phyloP scores from a whole-genome alignment of 1,140 invertebrate genomes.

The Drosophila ohnishii region DNA sequence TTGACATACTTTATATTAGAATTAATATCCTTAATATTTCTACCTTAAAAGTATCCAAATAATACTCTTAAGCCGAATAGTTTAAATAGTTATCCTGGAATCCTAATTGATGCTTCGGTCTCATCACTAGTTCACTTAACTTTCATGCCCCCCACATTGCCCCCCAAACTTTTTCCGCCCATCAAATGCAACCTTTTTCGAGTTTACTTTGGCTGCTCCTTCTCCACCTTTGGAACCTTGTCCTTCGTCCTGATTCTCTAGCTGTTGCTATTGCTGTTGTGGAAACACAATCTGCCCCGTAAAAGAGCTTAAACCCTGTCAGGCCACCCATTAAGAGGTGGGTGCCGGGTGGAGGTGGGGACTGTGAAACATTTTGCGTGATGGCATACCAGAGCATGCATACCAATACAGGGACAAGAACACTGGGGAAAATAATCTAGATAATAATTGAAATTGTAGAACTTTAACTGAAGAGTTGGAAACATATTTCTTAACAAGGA shows the following conservation, averaged over 20 bases:
- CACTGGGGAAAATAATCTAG: neutral
- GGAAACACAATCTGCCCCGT: slow-evolving; percentile 80
- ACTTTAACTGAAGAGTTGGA: too few species aligned
- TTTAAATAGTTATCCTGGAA: slow-evolving; percentile 18
- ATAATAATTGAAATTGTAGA: neutral
- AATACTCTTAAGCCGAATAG: neutral
- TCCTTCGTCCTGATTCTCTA: slow-evolving; percentile 37
- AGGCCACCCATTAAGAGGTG: slow-evolving; percentile 80
- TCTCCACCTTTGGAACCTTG: slow-evolving; percentile 19
- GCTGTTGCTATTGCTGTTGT: slow-evolving; percentile 53
- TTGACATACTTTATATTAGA: neutral
- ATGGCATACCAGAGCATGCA: slow-evolving; percentile 69
- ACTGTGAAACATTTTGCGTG: slow-evolving; percentile 71
- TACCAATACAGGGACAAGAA: slow-evolving; percentile 44
- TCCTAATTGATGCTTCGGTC: slow-evolving; percentile 17
- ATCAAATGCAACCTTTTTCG: slow-evolving; percentile 54
- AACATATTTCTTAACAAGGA: neutral
- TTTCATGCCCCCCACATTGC: slow-evolving; percentile 12
- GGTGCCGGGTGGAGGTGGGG: neutral
- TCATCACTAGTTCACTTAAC: slow-evolving; percentile 33
- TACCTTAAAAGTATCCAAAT: neutral
- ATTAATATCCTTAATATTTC: neutral
- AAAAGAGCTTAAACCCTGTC: slow-evolving; percentile 82
- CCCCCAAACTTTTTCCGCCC: slow-evolving; percentile 7
- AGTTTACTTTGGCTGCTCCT: slow-evolving; percentile 49